Evolutionary conservation across 2,113 vertebrate species (phyloP).

Genomic region (Osmerus mordax): DNA sequence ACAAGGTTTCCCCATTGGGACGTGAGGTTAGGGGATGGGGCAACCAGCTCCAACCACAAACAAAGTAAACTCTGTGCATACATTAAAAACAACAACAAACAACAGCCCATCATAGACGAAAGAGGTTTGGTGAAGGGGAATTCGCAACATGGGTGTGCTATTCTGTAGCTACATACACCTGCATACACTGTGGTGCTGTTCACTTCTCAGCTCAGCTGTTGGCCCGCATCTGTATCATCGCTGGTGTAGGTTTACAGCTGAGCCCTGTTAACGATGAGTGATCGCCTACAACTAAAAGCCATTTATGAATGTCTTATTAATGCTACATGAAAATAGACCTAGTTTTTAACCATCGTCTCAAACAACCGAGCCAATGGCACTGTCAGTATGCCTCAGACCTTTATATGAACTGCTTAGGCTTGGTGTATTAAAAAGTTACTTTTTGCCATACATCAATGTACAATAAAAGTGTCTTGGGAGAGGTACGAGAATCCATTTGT

Average conservation of each 20-base stretch:
- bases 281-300: slow-evolving; percentile 50
- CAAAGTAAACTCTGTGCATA: not conserved
- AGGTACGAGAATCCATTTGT: slow-evolving; percentile 24
- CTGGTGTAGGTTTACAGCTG: slow-evolving; percentile 44
- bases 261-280: slow-evolving; percentile 53
- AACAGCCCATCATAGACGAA: too few species aligned
- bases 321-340: slow-evolving; percentile 48
- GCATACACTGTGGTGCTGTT: not conserved
- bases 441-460: slow-evolving; percentile 31
- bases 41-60: not conserved
- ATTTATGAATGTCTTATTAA: slow-evolving; percentile 53
- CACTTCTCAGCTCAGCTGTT: slow-evolving; percentile 41
- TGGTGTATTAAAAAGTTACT: slow-evolving; percentile 33
- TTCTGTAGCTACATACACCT: too few species aligned
- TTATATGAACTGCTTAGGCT: not conserved
- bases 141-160: too few species aligned
- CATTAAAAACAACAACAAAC: not conserved
- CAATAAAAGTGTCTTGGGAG: slow-evolving; percentile 30
- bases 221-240: slow-evolving; percentile 45
- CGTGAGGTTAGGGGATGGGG: not conserved
- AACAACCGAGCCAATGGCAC: slow-evolving; percentile 26
- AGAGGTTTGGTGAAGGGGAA: too few species aligned
- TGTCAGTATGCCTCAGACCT: slow-evolving; percentile 16
- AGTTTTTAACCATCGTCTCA: slow-evolving; percentile 41
- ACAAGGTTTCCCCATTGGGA: slow-evolving; percentile 23